Percentiles rank a stretch among this genome's conserved stretches.
These are phyloP conservation scores for Nephila pilipes DNA, from an alignment of 1,140 invertebrate species.

Conservation along the genomic window DNA sequence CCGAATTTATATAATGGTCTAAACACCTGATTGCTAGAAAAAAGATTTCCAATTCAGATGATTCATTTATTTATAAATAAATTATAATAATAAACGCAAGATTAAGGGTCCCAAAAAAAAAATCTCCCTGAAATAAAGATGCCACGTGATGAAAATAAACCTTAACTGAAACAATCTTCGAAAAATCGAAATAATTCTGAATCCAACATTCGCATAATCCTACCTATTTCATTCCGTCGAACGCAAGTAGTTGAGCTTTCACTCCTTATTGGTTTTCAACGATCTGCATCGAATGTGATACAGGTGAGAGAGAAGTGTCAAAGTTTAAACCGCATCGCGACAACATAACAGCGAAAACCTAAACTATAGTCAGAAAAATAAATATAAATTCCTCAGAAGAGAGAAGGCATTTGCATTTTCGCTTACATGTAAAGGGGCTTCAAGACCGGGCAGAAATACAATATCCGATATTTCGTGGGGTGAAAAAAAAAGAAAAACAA, in stretches of 20 bases:
- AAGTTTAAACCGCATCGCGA: constrained; percentile 8
- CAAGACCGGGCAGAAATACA: constrained; percentile 16
- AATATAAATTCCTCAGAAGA: too few species aligned
- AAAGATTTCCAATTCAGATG: too few species aligned
- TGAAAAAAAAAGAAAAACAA: constrained; percentile 18
- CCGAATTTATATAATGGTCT: too few species aligned
- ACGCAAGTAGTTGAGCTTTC: background rate
- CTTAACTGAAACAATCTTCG: background rate
- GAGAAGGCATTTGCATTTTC: constrained; percentile 30
- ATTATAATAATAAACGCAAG: too few species aligned
- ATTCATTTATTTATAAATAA: too few species aligned
- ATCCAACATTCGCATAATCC: background rate
- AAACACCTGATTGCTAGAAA: too few species aligned
- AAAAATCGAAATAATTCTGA: background rate
- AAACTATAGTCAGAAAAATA: background rate
- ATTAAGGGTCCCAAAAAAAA: too few species aligned
- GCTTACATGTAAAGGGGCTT: background rate
- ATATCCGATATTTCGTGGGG: constrained; percentile 33
- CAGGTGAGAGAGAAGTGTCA: background rate
- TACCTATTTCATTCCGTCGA: background rate
- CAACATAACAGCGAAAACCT: constrained; percentile 1
- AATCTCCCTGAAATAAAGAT: too few species aligned
- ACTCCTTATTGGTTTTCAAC: background rate
- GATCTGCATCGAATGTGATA: background rate
- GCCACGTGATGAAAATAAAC: background rate